Conservation (phyloP, 2,113 vertebrate genomes). For the Octodon degus region DNA sequence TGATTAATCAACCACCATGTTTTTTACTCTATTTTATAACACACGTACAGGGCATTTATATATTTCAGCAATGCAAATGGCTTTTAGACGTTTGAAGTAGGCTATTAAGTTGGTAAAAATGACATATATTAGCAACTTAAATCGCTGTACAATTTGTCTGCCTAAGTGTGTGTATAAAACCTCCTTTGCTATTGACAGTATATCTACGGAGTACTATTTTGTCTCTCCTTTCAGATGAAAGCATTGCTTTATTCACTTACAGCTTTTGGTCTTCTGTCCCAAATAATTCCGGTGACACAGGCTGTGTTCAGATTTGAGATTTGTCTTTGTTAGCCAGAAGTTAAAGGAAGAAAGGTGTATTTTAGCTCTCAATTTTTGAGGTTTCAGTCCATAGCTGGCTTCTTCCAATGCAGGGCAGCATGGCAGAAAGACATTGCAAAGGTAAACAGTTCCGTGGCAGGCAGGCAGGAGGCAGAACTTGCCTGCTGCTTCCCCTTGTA, state of each 20-base stretch:
- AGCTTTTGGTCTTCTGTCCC: background rate
- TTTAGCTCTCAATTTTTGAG: background rate
- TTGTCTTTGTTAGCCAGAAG: background rate
- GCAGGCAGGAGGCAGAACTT: background rate
- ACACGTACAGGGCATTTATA: background rate
- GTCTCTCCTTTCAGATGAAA: background rate
- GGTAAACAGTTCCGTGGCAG: background rate
- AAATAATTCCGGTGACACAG: constrained; percentile 7
- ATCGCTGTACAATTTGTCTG: background rate
- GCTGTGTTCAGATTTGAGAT: background rate
- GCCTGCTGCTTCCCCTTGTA: background rate
- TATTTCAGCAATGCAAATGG: background rate
- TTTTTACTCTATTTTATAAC: constrained; percentile 37
- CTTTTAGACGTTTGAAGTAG: background rate
- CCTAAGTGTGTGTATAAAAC: background rate
- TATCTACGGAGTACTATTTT: background rate
- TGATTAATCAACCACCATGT: background rate
- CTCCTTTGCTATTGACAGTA: background rate
- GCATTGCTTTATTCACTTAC: background rate
- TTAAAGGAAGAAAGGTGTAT: background rate
- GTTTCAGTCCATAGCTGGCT: background rate
- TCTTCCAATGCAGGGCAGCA: background rate
- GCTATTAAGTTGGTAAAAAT: constrained; percentile 40
- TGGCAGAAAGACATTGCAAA: background rate
- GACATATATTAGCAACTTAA: constrained; percentile 3